phyloP scores from a whole-genome alignment of 2,888 invertebrate genomes.

The Volucella inanis region DNA sequence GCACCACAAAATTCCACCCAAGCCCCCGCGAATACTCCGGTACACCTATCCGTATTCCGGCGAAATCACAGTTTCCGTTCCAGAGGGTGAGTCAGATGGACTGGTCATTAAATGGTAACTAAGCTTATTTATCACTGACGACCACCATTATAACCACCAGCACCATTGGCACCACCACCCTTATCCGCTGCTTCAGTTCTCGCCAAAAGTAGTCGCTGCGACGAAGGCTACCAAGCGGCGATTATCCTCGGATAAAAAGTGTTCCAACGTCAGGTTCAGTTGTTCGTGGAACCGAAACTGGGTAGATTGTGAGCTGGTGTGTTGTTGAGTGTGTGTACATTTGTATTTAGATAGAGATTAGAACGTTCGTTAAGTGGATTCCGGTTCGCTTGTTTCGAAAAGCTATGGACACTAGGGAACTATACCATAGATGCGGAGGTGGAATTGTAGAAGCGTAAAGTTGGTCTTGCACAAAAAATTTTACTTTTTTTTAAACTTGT shows the following conservation, averaged over 20 bases:
- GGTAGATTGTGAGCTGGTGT: no score
- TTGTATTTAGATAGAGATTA: slow-evolving; percentile 40
- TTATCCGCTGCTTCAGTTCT: slow-evolving; percentile 22
- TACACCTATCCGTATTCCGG: slow-evolving; percentile 10
- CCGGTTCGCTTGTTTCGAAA: slow-evolving; percentile 59
- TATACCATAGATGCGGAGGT: slow-evolving; percentile 14
- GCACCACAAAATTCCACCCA: slow-evolving; percentile 68
- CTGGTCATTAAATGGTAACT: slow-evolving; percentile 70
- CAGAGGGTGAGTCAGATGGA: neutral
- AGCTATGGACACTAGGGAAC: slow-evolving; percentile 41
- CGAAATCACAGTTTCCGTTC: slow-evolving; percentile 42
- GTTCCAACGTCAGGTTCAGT: slow-evolving; percentile 64
- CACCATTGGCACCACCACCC: slow-evolving; percentile 23
- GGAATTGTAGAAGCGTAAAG: slow-evolving; percentile 43
- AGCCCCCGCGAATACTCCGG: neutral
- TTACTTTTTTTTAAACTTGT: slow-evolving; percentile 4
- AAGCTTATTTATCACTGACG: slow-evolving; percentile 72
- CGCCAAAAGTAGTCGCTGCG: slow-evolving; percentile 51
- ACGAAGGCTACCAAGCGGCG: slow-evolving; percentile 58
- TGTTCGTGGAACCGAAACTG: slow-evolving; percentile 20
- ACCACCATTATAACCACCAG: slow-evolving; percentile 67
- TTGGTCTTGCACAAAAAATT: slow-evolving; percentile 38
- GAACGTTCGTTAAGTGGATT: slow-evolving; percentile 68
- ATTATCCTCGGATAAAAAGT: slow-evolving; percentile 73
- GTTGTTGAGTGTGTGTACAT: slow-evolving; percentile 12